These are phyloP conservation scores for Drosophila melanogaster DNA, from an alignment of 1,140 invertebrate genomes.

Conservation along the genomic window Release_6_plus_ISO1_MT NC_004354.4:15350501-15351000, in stretches of 20 bases:
- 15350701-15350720: slow-evolving; percentile 39
- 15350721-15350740: slow-evolving; percentile 11
- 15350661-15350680: slow-evolving; percentile 18
- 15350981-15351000: slow-evolving; percentile 78
- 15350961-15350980: slow-evolving; percentile 25
- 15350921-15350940: slow-evolving; percentile 50
- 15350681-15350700: slow-evolving; percentile 43
- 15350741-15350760: slow-evolving; percentile 42
- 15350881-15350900: slow-evolving; percentile 62
- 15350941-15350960: slow-evolving; percentile 18
- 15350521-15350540: slow-evolving; percentile 24
- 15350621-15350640: slow-evolving; percentile 61
- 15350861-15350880: slow-evolving; percentile 70
- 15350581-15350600: slow-evolving; percentile 39
- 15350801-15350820: slow-evolving; percentile 76
- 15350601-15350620: slow-evolving; percentile 73
- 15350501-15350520: slow-evolving; percentile 76
- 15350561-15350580: slow-evolving; percentile 73
- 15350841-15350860: slow-evolving; percentile 50
- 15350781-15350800: slow-evolving; percentile 74
- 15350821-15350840: slow-evolving; percentile 66
- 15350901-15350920: slow-evolving; percentile 63
- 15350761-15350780: slow-evolving; percentile 38
- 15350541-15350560: slow-evolving; percentile 6
- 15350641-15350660: slow-evolving; percentile 2